phyloP scores from a whole-genome alignment of 2,888 invertebrate species.

The Coelinius sp. region DNA sequence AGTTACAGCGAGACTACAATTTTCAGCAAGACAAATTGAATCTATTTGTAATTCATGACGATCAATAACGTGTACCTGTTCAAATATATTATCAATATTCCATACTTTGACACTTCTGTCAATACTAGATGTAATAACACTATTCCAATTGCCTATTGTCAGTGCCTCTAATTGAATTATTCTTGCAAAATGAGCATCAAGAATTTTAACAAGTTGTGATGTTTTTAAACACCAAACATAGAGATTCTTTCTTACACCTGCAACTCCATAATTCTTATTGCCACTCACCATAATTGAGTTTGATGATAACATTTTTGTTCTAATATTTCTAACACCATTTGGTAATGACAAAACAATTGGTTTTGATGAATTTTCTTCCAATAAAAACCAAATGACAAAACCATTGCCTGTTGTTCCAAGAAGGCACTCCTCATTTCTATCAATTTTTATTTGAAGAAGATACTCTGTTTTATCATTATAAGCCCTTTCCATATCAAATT shows the following conservation, averaged over 20 bases:
- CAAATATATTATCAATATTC: conserved; percentile 99
- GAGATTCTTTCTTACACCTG: conserved; percentile 94
- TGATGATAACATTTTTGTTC: conserved; percentile 90
- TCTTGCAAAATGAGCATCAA: conserved; percentile 97
- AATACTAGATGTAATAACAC: conserved; percentile 96
- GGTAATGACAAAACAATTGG: conserved; percentile 82
- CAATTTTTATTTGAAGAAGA: conserved; percentile 86
- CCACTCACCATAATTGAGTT: conserved; percentile 95
- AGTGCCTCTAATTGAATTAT: conserved; percentile 93
- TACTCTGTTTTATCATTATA: conserved; percentile 83
- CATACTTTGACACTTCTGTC: conserved; percentile 98
- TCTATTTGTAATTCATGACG: conserved; percentile 96
- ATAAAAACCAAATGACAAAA: conserved; percentile 88
- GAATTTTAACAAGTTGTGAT: conserved; percentile 86
- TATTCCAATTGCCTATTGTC: conserved; percentile 91
- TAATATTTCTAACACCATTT: conserved; percentile 93
- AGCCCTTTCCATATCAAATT: conserved; percentile 76
- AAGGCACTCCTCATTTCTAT: conserved; percentile 84
- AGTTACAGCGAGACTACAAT: conserved; percentile 87
- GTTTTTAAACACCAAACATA: conserved; percentile 94
- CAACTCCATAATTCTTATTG: conserved; percentile 91
- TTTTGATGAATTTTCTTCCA: conserved; percentile 69
- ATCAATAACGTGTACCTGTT: conserved; percentile 96
- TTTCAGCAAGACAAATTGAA: conserved; percentile 85
- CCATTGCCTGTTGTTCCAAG: conserved; percentile 89